Evolutionary conservation across 2,888 invertebrate species (phyloP), one percentile per base, ranked within the genome.

Genomic region (Hyposoter didymator): DNA sequence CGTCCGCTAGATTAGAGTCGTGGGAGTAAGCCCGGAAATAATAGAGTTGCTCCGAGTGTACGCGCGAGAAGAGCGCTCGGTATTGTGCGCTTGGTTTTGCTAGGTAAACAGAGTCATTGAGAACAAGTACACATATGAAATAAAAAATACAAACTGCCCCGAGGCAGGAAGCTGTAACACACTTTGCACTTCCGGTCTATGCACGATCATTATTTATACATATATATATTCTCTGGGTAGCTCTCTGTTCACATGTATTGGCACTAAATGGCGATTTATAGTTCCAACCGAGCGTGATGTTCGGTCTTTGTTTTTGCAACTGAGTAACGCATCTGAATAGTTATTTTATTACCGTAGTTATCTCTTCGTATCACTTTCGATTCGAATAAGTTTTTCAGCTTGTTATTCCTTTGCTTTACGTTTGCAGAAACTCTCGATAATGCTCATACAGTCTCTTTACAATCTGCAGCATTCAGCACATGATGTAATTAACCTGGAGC

Each of bases 101-200:
- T 74, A 79, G 69, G 85, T 82, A 75, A 82, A 85, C 64, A 70
- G 55, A 74, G 78, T 64, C 74, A 78, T 78, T 70, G 74, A 43
- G 43, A 64, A 62, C 39, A 69, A 69, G 75, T 49, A 52, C 45
- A 64, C 39, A 62, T 47, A 43, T 45, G 75, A 66, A 78, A 82
- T 74, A 78, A 72, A 78, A 78, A 49, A 85, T 78, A 78, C 59
- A 28, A 59, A 43, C 76, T 69, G 73, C 81, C 32, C 52, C 59
- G 64, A 76, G 45, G 78, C 85, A 82, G 85, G 85, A 85, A 85
- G 82, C 85, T 85, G 85, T 78, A 85, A 82, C 85, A 85, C 70
- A 85, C 82, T 82, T 85, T 78, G 82, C 70, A 70, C 75, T 85
- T 85, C 85, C 85, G 78, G 74, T 52, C 32, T 73, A 55, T 64